Conservation (phyloP, 2,888 invertebrate species). For the Thymelicus sylvestris region DNA sequence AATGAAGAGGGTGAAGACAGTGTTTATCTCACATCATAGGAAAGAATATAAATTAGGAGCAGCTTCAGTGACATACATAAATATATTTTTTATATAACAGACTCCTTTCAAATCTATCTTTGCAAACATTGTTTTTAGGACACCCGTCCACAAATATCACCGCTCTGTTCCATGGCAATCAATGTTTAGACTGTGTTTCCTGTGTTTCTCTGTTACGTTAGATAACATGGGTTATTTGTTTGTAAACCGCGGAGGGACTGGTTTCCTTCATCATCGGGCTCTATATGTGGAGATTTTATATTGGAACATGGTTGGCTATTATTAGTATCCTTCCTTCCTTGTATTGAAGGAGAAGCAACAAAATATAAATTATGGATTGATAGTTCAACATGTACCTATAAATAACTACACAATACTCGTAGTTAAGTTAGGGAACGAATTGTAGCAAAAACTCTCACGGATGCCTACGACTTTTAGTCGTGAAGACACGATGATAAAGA, state of each 20-base stretch:
- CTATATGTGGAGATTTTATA: background rate
- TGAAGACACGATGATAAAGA: no score
- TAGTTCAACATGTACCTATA: no score
- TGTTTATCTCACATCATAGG: no score
- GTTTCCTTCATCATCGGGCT: constrained; percentile 38
- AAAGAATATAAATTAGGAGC: no score
- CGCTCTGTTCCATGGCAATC: constrained; percentile 58
- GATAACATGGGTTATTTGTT: constrained; percentile 36
- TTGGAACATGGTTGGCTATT: background rate
- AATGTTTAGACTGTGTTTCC: constrained; percentile 65
- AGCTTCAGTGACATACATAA: background rate
- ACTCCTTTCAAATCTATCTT: background rate
- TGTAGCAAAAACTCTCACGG: no score
- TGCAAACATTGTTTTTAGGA: background rate
- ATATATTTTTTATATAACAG: background rate
- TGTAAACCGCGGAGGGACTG: constrained; percentile 10
- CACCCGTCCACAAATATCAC: constrained; percentile 1
- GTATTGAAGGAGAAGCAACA: background rate
- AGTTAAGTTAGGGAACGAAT: no score
- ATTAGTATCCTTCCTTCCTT: background rate
- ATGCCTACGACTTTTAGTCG: no score
- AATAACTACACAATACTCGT: no score
- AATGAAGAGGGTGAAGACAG: no score
- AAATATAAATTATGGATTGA: no score
- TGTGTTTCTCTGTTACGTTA: constrained; percentile 51